A percentile compares a stretch with the other conserved stretches of the same genome.
phyloP scores from a whole-genome alignment of 2,797 vertebrate species.

The Tragelaphus oryx region DNA sequence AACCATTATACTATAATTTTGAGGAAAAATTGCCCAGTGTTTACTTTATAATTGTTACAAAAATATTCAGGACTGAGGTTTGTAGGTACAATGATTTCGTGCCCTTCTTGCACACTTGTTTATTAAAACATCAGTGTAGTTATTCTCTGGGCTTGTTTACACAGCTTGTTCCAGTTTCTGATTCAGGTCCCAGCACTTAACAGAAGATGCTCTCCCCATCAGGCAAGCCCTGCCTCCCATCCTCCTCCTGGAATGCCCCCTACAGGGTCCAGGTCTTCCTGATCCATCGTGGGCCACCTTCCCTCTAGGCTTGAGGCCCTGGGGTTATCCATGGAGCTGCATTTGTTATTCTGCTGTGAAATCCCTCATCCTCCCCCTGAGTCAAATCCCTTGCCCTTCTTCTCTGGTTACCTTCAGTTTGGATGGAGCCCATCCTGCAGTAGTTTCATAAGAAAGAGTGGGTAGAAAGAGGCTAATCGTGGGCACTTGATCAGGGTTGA shows the following conservation, averaged over 20 bases:
- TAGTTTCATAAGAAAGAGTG: not conserved
- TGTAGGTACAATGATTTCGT: rapidly evolving
- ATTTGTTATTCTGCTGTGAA: not conserved
- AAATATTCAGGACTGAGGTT: rapidly evolving
- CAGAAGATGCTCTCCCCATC: not conserved
- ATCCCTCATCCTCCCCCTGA: not conserved
- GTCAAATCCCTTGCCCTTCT: too few relatives aligned
- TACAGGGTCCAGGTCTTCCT: too few relatives aligned
- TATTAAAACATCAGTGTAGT: rapidly evolving
- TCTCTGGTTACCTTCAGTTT: not conserved
- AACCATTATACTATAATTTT: not conserved
- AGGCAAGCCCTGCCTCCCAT: rapidly evolving
- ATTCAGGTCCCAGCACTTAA: not conserved
- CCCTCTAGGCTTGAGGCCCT: rapidly evolving
- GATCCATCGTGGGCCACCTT: rapidly evolving
- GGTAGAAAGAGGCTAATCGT: rapidly evolving
- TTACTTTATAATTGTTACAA: not conserved
- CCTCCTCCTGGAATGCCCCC: not conserved
- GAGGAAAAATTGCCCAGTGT: not conserved
- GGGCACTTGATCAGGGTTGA: not conserved
- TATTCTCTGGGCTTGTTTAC: not conserved
- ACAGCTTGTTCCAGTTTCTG: not conserved
- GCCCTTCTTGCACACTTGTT: not conserved
- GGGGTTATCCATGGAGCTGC: rapidly evolving
- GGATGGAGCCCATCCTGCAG: not conserved